Evolutionary conservation across 2,888 invertebrate species (phyloP).

Genomic region (Carpatolechia fugitivella): DNA sequence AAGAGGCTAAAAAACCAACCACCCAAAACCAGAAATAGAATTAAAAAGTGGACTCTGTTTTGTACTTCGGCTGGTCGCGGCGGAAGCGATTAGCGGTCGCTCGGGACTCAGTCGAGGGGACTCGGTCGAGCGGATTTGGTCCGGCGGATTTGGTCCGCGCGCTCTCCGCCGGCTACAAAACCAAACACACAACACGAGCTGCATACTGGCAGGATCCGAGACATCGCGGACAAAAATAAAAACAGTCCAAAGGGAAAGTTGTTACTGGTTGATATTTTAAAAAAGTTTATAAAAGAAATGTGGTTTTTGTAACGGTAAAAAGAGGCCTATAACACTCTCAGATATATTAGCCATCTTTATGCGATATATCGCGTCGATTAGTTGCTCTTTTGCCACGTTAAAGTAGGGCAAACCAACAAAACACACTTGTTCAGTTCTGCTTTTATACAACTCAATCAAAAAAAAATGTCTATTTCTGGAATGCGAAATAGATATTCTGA

Average conservation of each 20-base stretch:
- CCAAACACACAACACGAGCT: slow-evolving; percentile 59
- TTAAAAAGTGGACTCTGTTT: slow-evolving; percentile 36
- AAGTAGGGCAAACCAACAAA: too few species aligned
- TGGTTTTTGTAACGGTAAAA: too few species aligned
- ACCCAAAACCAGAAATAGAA: slow-evolving; percentile 25
- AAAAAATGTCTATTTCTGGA: too few species aligned
- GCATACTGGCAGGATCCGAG: slow-evolving; percentile 42
- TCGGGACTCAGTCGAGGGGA: slow-evolving; percentile 10
- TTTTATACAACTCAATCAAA: too few species aligned
- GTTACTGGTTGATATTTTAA: neutral
- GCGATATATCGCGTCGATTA: too few species aligned
- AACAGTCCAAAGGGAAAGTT: neutral
- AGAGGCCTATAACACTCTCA: too few species aligned
- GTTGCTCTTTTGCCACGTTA: too few species aligned
- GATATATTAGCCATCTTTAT: too few species aligned
- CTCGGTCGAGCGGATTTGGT: slow-evolving; percentile 11
- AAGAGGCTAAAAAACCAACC: slow-evolving; percentile 30
- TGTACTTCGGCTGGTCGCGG: slow-evolving; percentile 35
- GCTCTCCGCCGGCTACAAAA: slow-evolving; percentile 47
- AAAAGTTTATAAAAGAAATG: too few species aligned
- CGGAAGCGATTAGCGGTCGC: slow-evolving; percentile 24
- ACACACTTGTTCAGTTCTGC: too few species aligned
- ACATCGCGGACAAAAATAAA: slow-evolving; percentile 4
- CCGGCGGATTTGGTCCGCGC: neutral
- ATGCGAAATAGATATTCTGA: too few species aligned